Evolutionary conservation across 1,140 invertebrate genomes (phyloP).

Genomic region (Drosophila melanica): DNA sequence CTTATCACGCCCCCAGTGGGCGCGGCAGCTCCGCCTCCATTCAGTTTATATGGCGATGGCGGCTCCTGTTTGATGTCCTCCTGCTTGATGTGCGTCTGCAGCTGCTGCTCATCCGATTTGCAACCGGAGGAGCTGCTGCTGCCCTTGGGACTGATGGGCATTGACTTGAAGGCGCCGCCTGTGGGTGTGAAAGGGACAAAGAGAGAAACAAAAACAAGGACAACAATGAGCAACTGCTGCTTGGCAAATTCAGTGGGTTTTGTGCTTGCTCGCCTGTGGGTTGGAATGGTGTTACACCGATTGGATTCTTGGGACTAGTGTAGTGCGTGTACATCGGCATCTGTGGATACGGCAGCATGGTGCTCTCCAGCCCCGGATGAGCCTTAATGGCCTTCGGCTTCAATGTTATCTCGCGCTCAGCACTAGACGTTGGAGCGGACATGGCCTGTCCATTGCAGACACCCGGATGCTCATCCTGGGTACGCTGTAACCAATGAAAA

Average conservation of each 20-base stretch:
- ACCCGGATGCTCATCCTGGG: constrained; percentile 48
- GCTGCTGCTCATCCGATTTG: constrained; percentile 61
- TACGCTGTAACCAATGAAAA: constrained; percentile 31
- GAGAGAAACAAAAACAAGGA: neutral
- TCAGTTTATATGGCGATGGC: constrained; percentile 76
- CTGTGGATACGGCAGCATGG: constrained; percentile 83
- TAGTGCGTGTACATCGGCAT: constrained; percentile 86
- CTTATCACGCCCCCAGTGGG: constrained; percentile 52
- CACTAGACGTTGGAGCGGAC: constrained; percentile 43
- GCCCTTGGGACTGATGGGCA: constrained; percentile 86
- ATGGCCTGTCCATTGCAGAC: constrained; percentile 62
- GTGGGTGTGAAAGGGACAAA: neutral
- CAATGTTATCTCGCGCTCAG: constrained; percentile 86
- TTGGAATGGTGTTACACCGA: constrained; percentile 92
- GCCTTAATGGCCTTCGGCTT: constrained; percentile 95
- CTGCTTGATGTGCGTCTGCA: constrained; percentile 73
- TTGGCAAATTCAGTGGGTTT: neutral
- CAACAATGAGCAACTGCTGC: constrained; percentile 41
- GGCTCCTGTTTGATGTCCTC: constrained; percentile 83
- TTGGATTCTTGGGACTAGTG: constrained; percentile 90
- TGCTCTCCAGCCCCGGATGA: constrained; percentile 85
- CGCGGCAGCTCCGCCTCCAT: constrained; percentile 40
- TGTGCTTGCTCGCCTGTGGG: constrained; percentile 87
- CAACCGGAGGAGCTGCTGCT: constrained; percentile 38
- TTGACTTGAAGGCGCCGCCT: constrained; percentile 93